phyloP scores from a whole-genome alignment of 2,888 invertebrate genomes.

The Machimus atricapillus region DNA sequence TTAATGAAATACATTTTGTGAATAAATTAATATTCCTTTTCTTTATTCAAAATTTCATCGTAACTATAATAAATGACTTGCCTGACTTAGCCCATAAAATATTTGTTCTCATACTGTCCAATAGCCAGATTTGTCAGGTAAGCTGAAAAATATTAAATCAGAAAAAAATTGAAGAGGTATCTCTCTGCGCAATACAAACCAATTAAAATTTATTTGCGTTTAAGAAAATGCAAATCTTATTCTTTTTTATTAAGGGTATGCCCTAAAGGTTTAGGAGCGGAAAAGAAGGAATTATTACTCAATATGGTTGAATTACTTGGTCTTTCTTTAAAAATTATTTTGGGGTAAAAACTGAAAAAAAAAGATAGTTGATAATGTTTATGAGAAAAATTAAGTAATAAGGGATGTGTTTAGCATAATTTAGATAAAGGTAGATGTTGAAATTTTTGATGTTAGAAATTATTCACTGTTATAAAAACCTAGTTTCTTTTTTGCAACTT shows the following conservation, averaged over 20 bases:
- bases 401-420: background rate
- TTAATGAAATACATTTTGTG: background rate
- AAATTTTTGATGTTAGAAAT: background rate
- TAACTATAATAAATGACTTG: background rate
- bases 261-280: slow-evolving; percentile 12
- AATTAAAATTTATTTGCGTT: background rate
- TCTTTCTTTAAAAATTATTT: background rate
- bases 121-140: background rate
- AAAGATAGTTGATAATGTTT: background rate
- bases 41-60: background rate
- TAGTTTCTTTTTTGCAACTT: too few species aligned
- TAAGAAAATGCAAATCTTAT: background rate
- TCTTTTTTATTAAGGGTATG: background rate
- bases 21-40: background rate
- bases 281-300: background rate
- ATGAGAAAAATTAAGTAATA: background rate
- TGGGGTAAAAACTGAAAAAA: background rate
- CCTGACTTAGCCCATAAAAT: background rate
- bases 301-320: background rate
- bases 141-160: slow-evolving; percentile 6
- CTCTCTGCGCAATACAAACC: background rate
- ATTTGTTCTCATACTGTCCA: background rate
- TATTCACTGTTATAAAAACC: too few species aligned
- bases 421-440: background rate
- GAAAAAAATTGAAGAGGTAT: background rate